These are phyloP conservation scores for Okapia johnstoni DNA, from an alignment of 2,113 vertebrate genomes.

Conservation along the genomic window DNA sequence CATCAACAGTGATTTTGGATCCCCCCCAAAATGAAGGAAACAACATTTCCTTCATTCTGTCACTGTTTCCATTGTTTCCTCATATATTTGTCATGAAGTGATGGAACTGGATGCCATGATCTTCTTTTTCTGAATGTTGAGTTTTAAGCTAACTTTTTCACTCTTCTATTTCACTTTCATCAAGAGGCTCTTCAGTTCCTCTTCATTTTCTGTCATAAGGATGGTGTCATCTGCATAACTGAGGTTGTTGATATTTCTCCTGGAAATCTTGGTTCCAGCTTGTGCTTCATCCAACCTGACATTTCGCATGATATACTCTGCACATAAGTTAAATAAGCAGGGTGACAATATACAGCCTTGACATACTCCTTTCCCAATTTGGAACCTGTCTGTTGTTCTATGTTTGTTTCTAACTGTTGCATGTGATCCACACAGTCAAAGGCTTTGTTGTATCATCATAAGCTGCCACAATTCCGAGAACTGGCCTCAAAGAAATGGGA, in stretches of 20 bases:
- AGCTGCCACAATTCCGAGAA: neutral
- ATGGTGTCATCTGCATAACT: neutral
- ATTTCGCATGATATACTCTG: neutral
- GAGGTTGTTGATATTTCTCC: neutral
- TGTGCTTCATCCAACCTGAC: neutral
- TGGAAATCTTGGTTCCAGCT: neutral
- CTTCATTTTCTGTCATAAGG: neutral
- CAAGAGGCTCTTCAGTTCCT: neutral
- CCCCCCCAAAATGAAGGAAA: neutral
- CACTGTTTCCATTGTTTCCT: neutral
- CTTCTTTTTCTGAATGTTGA: neutral
- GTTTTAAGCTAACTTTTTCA: neutral
- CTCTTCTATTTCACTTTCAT: neutral
- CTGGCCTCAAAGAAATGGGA: neutral
- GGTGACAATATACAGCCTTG: neutral
- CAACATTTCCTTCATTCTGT: neutral
- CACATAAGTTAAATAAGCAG: neutral
- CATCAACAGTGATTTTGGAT: neutral
- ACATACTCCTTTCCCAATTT: neutral
- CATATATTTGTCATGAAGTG: neutral
- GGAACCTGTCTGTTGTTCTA: neutral
- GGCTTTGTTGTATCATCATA: neutral
- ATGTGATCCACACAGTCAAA: neutral
- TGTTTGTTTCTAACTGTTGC: neutral
- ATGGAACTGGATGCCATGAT: neutral